Percentiles rank a stretch among this genome's conserved stretches.
These are phyloP conservation scores for Eilema sororculum DNA, from an alignment of 2,888 invertebrate genomes.

Conservation along the genomic window DNA sequence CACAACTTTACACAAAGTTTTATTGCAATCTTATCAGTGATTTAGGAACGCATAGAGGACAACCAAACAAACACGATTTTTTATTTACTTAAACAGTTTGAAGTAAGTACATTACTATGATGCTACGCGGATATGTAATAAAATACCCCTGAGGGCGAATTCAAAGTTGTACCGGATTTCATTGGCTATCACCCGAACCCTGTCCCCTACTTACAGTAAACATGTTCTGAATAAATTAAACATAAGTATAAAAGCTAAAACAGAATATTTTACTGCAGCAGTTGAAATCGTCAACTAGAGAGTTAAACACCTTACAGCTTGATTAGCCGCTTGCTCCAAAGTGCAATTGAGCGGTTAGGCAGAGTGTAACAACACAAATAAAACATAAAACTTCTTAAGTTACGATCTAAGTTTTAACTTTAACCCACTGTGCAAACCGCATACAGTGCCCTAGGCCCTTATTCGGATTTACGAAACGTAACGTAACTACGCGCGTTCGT, in stretches of 20 bases:
- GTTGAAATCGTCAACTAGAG: not conserved
- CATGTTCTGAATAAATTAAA: not conserved
- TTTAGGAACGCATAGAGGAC: too few relatives aligned
- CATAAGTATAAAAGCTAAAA: not conserved
- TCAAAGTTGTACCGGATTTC: not conserved
- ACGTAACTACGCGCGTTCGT: too few relatives aligned
- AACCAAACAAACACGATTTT: too few relatives aligned
- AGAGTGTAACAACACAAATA: conserved; percentile 28
- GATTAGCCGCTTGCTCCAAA: too few relatives aligned
- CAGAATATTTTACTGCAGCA: not conserved
- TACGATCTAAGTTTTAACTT: conserved; percentile 59
- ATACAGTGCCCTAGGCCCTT: conserved; percentile 25
- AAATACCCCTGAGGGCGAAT: not conserved
- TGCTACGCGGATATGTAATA: not conserved
- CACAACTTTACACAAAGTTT: too few relatives aligned
- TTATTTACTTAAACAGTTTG: too few relatives aligned
- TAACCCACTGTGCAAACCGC: conserved; percentile 39
- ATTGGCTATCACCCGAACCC: not conserved
- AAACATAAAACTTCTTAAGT: conserved; percentile 52
- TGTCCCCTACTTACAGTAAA: not conserved
- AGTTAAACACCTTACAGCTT: conserved; percentile 18
- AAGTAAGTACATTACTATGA: not conserved
- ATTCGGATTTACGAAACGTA: too few relatives aligned
- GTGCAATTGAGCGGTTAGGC: too few relatives aligned
- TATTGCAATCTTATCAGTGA: too few relatives aligned